Evolutionary conservation across 2,797 vertebrate genomes (phyloP).

Genomic region (Gymnoscopelus braueri): DNA sequence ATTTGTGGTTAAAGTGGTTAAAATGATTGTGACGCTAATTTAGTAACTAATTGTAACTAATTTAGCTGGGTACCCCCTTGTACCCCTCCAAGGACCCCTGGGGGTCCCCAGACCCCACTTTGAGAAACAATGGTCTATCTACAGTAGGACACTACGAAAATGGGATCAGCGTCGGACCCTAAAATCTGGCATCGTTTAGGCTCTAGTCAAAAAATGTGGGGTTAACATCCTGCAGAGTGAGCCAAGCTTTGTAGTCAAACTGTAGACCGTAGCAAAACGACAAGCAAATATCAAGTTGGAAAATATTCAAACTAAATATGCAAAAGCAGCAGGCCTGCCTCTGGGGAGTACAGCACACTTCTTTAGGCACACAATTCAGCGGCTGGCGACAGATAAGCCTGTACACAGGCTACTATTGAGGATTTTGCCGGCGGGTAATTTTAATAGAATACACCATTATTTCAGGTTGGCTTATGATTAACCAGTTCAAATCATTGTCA

Average conservation of each 20-base stretch:
- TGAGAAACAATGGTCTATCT: no score
- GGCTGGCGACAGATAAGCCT: constrained; percentile 6
- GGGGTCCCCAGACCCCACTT: no score
- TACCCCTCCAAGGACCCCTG: no score
- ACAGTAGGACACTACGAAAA: no score
- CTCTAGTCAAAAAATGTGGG: no score
- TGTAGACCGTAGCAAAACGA: constrained; percentile 14
- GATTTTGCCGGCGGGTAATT: neutral
- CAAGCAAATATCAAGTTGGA: neutral
- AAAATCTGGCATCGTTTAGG: no score
- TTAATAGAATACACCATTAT: constrained; percentile 18
- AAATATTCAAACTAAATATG: constrained; percentile 45
- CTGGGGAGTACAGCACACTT: constrained; percentile 2
- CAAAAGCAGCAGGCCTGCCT: constrained; percentile 20
- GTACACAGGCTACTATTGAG: neutral
- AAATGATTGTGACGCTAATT: no score
- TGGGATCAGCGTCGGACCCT: no score
- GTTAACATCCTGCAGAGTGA: neutral
- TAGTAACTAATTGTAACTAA: no score
- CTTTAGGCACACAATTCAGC: constrained; percentile 5
- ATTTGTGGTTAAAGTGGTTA: no score
- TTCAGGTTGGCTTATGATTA: constrained; percentile 42
- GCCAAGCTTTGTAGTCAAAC: neutral
- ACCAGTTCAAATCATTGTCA: constrained; percentile 10
- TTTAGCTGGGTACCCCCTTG: no score